Evolutionary conservation across 2,797 vertebrate genomes (phyloP).

Genomic region (Anolis apletophallus): DNA sequence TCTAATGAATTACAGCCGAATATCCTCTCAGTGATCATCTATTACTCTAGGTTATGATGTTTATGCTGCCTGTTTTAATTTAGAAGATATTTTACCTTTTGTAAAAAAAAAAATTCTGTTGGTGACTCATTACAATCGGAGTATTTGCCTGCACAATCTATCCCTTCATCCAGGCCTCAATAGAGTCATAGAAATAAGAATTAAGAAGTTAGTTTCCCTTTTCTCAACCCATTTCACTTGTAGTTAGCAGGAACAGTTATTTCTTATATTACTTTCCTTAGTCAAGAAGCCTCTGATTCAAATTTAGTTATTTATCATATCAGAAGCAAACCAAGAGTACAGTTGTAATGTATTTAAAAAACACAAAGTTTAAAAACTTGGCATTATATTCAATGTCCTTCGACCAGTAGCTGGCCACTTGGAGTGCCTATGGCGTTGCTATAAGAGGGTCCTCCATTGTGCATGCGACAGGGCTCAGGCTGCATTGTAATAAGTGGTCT

Average conservation of each 20-base stretch:
- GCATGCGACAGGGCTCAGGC: too few relatives aligned
- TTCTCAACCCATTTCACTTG: neutral
- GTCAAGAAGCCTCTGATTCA: neutral
- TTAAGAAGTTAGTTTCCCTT: neutral
- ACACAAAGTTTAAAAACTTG: too few relatives aligned
- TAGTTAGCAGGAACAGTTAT: neutral
- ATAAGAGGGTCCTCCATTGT: too few relatives aligned
- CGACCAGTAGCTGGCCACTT: too few relatives aligned
- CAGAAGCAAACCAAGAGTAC: too few relatives aligned
- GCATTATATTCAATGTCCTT: too few relatives aligned
- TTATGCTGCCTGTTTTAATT: conserved; percentile 6
- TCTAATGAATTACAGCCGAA: conserved; percentile 20
- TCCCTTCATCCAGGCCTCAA: neutral
- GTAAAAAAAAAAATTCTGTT: neutral
- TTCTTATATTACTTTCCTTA: neutral
- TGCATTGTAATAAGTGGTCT: too few relatives aligned
- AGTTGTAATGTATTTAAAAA: too few relatives aligned
- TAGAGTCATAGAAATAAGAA: neutral
- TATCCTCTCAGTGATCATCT: neutral
- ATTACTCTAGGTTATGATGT: conserved; percentile 6
- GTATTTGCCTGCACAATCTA: neutral
- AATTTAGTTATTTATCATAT: neutral
- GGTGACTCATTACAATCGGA: neutral
- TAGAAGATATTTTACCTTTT: neutral
- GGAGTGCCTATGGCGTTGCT: too few relatives aligned